These are phyloP conservation scores for Drosophila watanabei DNA, from an alignment of 1,140 invertebrate genomes.

Conservation along the genomic window DNA sequence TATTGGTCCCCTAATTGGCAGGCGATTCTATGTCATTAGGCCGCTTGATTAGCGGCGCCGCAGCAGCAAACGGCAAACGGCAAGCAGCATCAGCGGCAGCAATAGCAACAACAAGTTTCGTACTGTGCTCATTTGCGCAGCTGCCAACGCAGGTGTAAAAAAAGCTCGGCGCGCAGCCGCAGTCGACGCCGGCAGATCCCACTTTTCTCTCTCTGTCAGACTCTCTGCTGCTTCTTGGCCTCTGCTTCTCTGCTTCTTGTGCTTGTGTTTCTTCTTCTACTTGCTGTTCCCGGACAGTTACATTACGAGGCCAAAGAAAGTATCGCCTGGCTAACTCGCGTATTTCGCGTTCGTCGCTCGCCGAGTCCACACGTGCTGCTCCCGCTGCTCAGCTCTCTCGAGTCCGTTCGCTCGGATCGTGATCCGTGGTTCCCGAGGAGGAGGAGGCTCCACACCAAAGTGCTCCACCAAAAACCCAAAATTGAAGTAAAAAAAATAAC, in stretches of 20 bases:
- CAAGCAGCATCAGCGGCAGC: slow-evolving; percentile 9
- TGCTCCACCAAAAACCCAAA: slow-evolving; percentile 12
- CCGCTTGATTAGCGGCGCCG: slow-evolving; percentile 61
- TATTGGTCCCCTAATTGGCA: slow-evolving; percentile 58
- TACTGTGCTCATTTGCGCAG: slow-evolving; percentile 75
- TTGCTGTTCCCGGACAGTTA: slow-evolving; percentile 79
- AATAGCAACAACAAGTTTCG: slow-evolving; percentile 29
- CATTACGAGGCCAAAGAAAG: slow-evolving; percentile 85
- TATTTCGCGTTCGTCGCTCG: slow-evolving; percentile 85
- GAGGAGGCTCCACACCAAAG: slow-evolving; percentile 28
- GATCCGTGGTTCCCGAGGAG: slow-evolving; percentile 21
- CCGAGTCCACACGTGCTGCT: slow-evolving; percentile 83
- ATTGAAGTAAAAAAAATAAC: neutral
- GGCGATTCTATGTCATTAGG: slow-evolving; percentile 63
- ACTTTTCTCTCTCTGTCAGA: slow-evolving; percentile 3
- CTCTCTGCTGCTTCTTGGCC: slow-evolving; percentile 1
- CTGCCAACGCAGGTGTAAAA: slow-evolving; percentile 52
- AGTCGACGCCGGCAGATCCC: slow-evolving; percentile 25
- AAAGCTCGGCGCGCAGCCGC: slow-evolving; percentile 43
- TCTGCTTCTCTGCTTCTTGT: slow-evolving; percentile 15
- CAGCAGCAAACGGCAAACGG: neutral
- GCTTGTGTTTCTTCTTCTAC: slow-evolving; percentile 5
- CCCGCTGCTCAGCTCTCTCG: slow-evolving; percentile 38
- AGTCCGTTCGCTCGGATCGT: slow-evolving; percentile 41
- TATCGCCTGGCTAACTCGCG: slow-evolving; percentile 79